phyloP scores from a whole-genome alignment of 1,140 invertebrate species.

The Anastrepha obliqua region DNA sequence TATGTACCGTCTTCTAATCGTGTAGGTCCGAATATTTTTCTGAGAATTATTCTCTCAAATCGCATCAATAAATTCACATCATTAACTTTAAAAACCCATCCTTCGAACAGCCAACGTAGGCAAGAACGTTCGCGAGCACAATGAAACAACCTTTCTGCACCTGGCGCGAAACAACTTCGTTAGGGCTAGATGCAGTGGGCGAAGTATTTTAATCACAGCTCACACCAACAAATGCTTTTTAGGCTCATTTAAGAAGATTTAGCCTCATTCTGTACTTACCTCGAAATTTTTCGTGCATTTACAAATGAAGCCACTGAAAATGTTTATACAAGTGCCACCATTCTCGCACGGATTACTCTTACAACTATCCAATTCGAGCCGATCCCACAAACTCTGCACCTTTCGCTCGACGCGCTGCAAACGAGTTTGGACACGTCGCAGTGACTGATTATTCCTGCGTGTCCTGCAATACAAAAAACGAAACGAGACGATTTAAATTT shows the following conservation, averaged over 20 bases:
- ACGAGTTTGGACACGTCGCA: constrained; percentile 61
- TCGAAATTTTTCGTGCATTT: constrained; percentile 85
- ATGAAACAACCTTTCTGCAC: no score
- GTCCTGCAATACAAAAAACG: constrained; percentile 59
- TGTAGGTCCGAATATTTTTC: no score
- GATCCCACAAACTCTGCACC: constrained; percentile 58
- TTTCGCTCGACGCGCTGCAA: constrained; percentile 60
- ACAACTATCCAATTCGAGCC: constrained; percentile 78
- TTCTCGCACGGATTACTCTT: constrained; percentile 86
- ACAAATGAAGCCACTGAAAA: constrained; percentile 84
- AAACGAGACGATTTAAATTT: not conserved
- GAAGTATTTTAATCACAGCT: no score
- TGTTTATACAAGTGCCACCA: constrained; percentile 87
- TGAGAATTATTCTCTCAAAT: no score
- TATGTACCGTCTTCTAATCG: no score
- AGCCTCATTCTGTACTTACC: constrained; percentile 75
- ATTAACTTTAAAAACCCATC: no score
- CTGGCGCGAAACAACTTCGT: no score
- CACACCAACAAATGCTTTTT: not conserved
- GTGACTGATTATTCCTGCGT: constrained; percentile 43
- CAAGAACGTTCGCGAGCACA: no score
- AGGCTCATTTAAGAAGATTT: not conserved
- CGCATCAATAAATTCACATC: no score
- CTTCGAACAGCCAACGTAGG: no score
- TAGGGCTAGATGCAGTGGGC: no score